Conservation (phyloP, 2,888 invertebrate genomes). For the Bhutanitis thaidina region DNA sequence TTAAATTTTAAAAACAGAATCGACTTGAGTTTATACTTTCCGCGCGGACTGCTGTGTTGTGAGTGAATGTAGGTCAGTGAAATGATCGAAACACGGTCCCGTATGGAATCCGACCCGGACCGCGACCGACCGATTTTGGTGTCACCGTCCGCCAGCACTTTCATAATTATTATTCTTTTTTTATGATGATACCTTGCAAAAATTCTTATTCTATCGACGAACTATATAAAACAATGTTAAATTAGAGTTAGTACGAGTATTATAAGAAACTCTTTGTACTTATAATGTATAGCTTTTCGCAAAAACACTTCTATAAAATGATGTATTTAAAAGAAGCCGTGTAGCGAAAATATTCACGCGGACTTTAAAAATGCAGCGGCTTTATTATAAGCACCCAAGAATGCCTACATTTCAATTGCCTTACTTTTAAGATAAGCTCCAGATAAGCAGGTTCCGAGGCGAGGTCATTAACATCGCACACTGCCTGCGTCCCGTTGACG, state of each 20-base stretch:
- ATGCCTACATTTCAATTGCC: constrained; percentile 29
- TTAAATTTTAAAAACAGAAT: background rate
- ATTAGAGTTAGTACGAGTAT: no score
- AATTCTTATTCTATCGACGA: background rate
- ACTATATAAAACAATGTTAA: no score
- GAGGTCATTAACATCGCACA: constrained; percentile 40
- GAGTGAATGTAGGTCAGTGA: constrained; percentile 72
- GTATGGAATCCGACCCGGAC: constrained; percentile 68
- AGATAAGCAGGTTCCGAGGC: constrained; percentile 40
- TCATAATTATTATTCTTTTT: constrained; percentile 33
- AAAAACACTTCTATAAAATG: no score
- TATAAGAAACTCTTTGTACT: no score
- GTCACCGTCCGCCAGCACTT: constrained; percentile 57
- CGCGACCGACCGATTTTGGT: constrained; percentile 64
- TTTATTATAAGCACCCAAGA: background rate
- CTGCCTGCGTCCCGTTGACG: constrained; percentile 24
- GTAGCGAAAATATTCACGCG: background rate
- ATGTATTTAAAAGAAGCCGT: background rate
- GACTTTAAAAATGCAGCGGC: background rate
- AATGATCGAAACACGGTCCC: constrained; percentile 74
- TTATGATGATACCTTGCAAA: constrained; percentile 14
- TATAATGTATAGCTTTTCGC: no score
- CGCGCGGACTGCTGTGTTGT: constrained; percentile 33
- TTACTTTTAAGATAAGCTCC: constrained; percentile 37
- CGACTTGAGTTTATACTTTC: constrained; percentile 16